Evolutionary conservation across 2,113 vertebrate genomes (phyloP).

Genomic region (Pithys albifrons): DNA sequence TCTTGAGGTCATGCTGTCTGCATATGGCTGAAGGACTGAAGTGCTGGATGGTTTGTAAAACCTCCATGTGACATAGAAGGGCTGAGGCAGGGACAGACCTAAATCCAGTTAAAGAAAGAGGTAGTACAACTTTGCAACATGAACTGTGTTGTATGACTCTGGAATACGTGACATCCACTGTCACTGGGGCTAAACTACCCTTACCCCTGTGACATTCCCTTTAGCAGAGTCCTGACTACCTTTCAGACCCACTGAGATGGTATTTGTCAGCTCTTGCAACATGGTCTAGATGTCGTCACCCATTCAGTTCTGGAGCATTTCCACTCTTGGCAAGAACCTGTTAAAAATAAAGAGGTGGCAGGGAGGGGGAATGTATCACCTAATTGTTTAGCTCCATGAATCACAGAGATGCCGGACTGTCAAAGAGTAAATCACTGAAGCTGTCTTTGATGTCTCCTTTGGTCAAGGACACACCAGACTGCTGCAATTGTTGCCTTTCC

Average conservation of each 20-base stretch:
- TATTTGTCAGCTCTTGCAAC: background rate
- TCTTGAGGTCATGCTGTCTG: background rate
- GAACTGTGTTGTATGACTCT: fast-evolving
- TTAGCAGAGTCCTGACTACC: background rate
- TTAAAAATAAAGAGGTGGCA: conserved; percentile 23
- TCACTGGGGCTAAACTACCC: background rate
- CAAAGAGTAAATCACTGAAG: conserved; percentile 64
- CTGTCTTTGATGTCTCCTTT: conserved; percentile 44
- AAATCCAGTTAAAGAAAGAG: background rate
- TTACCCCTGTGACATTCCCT: background rate
- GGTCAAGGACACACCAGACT: conserved; percentile 48
- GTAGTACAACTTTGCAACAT: background rate
- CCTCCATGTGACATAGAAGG: background rate
- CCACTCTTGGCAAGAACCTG: conserved; percentile 35
- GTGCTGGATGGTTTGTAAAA: background rate
- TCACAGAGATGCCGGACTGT: conserved; percentile 53
- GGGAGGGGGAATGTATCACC: conserved; percentile 30
- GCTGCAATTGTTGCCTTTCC: conserved; percentile 11
- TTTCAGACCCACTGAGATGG: background rate
- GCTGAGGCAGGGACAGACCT: background rate
- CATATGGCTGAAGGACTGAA: background rate
- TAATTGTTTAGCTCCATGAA: conserved; percentile 66
- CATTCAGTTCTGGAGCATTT: background rate
- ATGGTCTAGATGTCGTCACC: background rate
- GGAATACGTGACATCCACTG: background rate